Conservation (phyloP, 1,140 invertebrate genomes). For the Lucilia cuprina region DNA sequence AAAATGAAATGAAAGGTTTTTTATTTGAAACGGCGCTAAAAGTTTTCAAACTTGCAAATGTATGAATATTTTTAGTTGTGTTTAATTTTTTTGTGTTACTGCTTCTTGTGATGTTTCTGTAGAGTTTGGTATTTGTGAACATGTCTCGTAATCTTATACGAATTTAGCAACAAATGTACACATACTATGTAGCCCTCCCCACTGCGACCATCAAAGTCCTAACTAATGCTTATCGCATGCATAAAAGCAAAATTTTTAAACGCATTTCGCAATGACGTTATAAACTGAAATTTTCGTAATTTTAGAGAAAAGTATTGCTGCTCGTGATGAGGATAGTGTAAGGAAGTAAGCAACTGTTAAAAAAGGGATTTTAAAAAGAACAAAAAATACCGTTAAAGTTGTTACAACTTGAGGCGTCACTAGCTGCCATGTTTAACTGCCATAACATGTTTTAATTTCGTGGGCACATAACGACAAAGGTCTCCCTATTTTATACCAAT, state of each 20-base stretch:
- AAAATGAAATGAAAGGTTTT: conserved; percentile 24
- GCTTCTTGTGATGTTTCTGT: conserved; percentile 21
- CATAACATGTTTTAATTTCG: conserved; percentile 35
- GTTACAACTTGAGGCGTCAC: conserved; percentile 42
- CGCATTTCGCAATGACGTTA: conserved; percentile 20
- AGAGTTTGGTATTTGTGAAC: conserved; percentile 28
- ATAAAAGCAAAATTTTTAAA: conserved; percentile 31
- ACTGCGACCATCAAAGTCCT: neutral
- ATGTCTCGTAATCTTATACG: conserved; percentile 34
- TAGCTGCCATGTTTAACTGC: conserved; percentile 40
- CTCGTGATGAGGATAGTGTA: neutral
- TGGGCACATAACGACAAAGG: neutral
- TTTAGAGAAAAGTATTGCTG: neutral
- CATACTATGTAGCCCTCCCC: neutral
- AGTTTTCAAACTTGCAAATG: conserved; percentile 24
- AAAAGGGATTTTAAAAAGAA: neutral
- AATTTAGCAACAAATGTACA: neutral
- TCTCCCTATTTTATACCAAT: neutral
- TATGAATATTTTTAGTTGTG: conserved; percentile 31
- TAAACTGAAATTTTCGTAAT: neutral
- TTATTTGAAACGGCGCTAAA: conserved; percentile 28
- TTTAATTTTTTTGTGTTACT: conserved; percentile 16
- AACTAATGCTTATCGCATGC: conserved; percentile 39
- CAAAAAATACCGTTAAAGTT: conserved; percentile 33
- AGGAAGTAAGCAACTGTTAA: neutral